phyloP scores from a whole-genome alignment of 2,888 invertebrate genomes.

The Tetragonula carbonaria region DNA sequence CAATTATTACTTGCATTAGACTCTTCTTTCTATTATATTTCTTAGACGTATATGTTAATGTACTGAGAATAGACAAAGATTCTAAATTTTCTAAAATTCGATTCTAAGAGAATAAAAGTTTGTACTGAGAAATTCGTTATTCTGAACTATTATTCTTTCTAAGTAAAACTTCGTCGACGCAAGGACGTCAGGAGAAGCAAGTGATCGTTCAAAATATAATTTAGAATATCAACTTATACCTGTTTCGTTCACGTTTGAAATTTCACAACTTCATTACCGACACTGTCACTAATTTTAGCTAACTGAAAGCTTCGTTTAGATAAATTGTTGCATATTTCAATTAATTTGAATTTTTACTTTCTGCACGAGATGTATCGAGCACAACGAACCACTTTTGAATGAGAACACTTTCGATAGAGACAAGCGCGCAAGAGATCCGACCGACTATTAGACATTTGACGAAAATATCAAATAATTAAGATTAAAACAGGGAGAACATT shows the following conservation, averaged over 20 bases:
- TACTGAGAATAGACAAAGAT: background rate
- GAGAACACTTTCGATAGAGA: conserved; percentile 14
- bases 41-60: background rate
- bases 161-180: background rate
- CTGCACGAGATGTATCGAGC: background rate
- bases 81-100: background rate
- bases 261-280: background rate
- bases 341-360: background rate
- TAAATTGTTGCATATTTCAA: background rate
- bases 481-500: background rate
- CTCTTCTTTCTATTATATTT: background rate
- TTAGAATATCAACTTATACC: background rate
- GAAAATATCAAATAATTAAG: background rate
- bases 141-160: background rate
- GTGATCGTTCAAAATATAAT: no score
- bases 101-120: background rate
- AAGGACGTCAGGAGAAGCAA: no score
- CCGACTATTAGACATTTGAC: conserved; percentile 19
- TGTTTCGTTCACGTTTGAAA: background rate
- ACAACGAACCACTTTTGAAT: conserved; percentile 30
- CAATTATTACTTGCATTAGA: background rate
- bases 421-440: conserved; percentile 17
- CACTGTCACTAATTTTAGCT: background rate
- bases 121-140: background rate
- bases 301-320: background rate